Conservation (phyloP, 1,140 invertebrate genomes). For the Tetramorium simillimum region DNA sequence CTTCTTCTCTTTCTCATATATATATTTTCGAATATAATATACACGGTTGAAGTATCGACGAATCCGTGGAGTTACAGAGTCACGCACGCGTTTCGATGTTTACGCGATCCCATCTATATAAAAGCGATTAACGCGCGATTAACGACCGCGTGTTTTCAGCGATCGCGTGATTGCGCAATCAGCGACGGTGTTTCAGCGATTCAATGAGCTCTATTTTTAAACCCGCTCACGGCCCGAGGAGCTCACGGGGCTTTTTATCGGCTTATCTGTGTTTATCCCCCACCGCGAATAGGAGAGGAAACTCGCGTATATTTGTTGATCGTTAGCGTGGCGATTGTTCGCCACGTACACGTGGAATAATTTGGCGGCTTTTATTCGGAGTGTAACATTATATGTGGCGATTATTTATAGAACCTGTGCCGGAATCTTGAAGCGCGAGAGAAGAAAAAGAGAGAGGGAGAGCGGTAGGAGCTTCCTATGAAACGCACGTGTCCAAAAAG, state of each 20-base stretch:
- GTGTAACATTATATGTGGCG: constrained; percentile 37
- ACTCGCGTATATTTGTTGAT: constrained; percentile 47
- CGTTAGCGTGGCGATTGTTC: constrained; percentile 54
- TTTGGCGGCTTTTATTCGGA: constrained; percentile 33
- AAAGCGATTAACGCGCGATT: constrained; percentile 53
- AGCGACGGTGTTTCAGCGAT: constrained; percentile 50
- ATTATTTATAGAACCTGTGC: constrained; percentile 36
- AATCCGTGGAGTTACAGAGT: background rate
- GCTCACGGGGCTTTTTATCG: constrained; percentile 39
- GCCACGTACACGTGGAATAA: constrained; percentile 29
- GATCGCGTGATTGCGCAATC: constrained; percentile 56
- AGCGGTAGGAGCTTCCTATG: background rate
- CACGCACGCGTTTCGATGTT: constrained; percentile 40
- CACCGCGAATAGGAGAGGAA: constrained; percentile 18
- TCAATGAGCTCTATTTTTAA: constrained; percentile 60
- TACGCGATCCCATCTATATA: constrained; percentile 43
- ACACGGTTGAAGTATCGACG: background rate
- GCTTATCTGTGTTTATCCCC: constrained; percentile 49
- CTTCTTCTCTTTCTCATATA: background rate
- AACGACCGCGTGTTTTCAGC: constrained; percentile 59
- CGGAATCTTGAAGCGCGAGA: constrained; percentile 21
- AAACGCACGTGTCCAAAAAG: constrained; percentile 38
- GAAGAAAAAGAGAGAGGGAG: background rate
- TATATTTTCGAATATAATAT: background rate
- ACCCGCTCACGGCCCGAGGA: background rate